These are phyloP conservation scores for Petrocephalus sullivani DNA, from an alignment of 2,797 vertebrate species.

Conservation along the genomic window DNA sequence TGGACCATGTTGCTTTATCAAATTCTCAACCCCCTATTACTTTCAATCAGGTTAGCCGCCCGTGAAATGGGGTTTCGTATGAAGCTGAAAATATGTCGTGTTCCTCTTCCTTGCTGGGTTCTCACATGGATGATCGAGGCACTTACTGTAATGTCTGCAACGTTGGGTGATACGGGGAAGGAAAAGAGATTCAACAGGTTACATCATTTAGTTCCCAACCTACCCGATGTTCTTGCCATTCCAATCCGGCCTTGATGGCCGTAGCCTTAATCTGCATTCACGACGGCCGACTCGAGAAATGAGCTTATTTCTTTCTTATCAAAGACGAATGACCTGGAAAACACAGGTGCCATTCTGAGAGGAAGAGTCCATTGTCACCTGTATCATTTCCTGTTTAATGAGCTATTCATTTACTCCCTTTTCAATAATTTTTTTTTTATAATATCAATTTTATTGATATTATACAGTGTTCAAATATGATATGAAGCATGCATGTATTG, in stretches of 20 bases:
- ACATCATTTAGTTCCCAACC: slow-evolving; percentile 40
- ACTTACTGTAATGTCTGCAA: slow-evolving; percentile 57
- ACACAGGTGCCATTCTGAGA: not conserved
- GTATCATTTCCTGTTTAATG: not conserved
- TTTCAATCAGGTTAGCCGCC: slow-evolving; percentile 60
- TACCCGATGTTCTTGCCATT: slow-evolving; percentile 30
- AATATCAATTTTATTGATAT: not conserved
- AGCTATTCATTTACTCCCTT: not conserved
- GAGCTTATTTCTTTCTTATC: not conserved
- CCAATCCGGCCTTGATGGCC: slow-evolving; percentile 9
- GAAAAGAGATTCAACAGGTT: slow-evolving; percentile 44
- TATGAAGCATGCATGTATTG: not conserved
- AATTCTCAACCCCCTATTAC: slow-evolving; percentile 56
- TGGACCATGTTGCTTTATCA: slow-evolving; percentile 66
- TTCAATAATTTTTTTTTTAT: too few relatives aligned
- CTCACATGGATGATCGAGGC: slow-evolving; percentile 59
- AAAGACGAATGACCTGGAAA: not conserved
- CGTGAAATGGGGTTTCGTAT: slow-evolving; percentile 65
- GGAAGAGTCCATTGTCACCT: not conserved
- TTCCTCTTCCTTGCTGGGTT: slow-evolving; percentile 44
- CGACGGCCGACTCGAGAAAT: not conserved
- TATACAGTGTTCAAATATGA: not conserved
- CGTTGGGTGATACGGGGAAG: slow-evolving; percentile 32
- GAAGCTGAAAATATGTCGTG: slow-evolving; percentile 52
- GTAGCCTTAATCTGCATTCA: slow-evolving; percentile 27